A percentile compares a stretch with the other conserved stretches of the same genome.
These are phyloP conservation scores for Piscicola geometra DNA, from an alignment of 2,888 invertebrate species.

Conservation along the genomic window DNA sequence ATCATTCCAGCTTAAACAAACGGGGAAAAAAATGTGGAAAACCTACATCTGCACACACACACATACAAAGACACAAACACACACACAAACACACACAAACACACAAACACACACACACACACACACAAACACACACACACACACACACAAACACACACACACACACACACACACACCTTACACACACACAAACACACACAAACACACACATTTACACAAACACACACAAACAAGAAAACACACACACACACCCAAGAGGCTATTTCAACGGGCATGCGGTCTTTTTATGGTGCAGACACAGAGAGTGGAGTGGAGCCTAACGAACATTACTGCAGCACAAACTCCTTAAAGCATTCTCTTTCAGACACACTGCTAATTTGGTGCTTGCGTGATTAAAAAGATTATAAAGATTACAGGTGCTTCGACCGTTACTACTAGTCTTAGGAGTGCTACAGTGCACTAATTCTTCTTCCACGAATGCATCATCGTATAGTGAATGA, in stretches of 20 bases:
- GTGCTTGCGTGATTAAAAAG: no score
- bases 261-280: background rate
- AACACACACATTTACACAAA: background rate
- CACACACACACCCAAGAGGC: background rate
- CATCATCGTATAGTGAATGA: no score
- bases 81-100: conserved; percentile 5
- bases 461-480: no score
- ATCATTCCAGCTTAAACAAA: no score
- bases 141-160: conserved; percentile 1
- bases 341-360: no score
- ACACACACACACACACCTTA: conserved; percentile 1
- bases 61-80: background rate
- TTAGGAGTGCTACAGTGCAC: no score
- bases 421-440: no score
- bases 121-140: conserved; percentile 2
- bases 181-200: background rate
- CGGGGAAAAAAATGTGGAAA: no score
- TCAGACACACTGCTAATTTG: no score
- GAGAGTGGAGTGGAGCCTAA: no score
- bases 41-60: background rate
- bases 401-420: no score
- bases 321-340: no score
- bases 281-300: background rate
- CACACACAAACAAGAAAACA: background rate
- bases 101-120: conserved; percentile 13